Evolutionary conservation across 2,888 invertebrate genomes (phyloP).

Genomic region (Linyphia triangularis): DNA sequence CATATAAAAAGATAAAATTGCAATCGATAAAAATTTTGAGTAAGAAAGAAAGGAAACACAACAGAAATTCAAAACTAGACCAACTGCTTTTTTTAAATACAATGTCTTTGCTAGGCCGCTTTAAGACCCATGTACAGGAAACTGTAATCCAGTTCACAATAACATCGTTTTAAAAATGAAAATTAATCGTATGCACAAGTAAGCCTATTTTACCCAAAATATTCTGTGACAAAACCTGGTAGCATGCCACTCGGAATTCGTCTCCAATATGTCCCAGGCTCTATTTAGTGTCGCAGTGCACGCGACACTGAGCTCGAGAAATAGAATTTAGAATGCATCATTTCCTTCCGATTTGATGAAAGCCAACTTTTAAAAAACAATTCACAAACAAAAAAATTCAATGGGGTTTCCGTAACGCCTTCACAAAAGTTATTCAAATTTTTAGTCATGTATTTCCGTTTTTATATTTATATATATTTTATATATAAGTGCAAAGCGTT

Average conservation of each 20-base stretch:
- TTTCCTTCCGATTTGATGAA: slow-evolving; percentile 18
- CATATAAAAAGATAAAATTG: too few relatives aligned
- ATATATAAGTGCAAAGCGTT: too few relatives aligned
- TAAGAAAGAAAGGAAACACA: too few relatives aligned
- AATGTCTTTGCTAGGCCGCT: too few relatives aligned
- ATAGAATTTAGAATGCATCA: slow-evolving; percentile 24
- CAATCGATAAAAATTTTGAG: too few relatives aligned
- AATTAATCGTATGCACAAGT: neutral
- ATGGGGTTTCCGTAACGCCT: neutral
- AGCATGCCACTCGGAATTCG: neutral
- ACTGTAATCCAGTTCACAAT: too few relatives aligned
- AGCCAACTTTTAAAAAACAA: neutral
- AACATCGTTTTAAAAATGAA: too few relatives aligned
- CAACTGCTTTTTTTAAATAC: too few relatives aligned
- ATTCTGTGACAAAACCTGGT: neutral
- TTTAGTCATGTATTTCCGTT: too few relatives aligned
- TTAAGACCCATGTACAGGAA: too few relatives aligned
- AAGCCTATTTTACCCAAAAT: neutral
- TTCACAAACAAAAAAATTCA: neutral
- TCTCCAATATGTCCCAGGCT: slow-evolving; percentile 13
- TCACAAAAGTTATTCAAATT: neutral
- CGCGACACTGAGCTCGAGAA: slow-evolving; percentile 3
- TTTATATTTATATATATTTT: too few relatives aligned
- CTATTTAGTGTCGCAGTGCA: slow-evolving; percentile 32
- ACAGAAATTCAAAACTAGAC: too few relatives aligned